Percentiles rank a stretch among this genome's conserved stretches.
phyloP scores from a whole-genome alignment of 2,888 invertebrate species.

The Catocala nupta region DNA sequence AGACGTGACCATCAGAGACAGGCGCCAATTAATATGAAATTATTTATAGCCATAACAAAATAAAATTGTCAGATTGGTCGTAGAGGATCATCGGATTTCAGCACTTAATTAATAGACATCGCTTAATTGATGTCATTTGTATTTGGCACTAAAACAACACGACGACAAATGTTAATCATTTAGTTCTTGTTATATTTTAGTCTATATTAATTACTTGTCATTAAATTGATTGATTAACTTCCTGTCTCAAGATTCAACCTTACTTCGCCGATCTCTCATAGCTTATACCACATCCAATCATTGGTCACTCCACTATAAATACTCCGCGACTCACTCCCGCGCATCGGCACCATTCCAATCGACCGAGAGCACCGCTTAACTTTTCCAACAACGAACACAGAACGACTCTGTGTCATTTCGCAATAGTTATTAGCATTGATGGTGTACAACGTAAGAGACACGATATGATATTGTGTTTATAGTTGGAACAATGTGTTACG shows the following conservation, averaged over 20 bases:
- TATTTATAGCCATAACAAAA: no score
- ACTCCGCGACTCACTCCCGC: constrained; percentile 71
- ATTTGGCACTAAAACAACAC: no score
- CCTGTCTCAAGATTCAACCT: neutral
- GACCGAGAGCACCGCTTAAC: constrained; percentile 29
- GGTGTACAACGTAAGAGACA: constrained; percentile 30
- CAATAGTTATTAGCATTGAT: constrained; percentile 36
- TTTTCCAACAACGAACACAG: constrained; percentile 54
- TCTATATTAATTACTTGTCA: neutral
- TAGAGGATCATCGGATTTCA: no score
- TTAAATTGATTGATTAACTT: neutral
- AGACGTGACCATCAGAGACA: no score
- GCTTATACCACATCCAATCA: constrained; percentile 46
- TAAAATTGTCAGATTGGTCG: no score
- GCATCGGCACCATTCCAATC: constrained; percentile 77
- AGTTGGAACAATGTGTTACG: constrained; percentile 31
- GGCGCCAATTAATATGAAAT: no score
- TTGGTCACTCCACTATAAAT: constrained; percentile 75
- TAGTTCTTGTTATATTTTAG: no score
- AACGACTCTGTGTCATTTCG: constrained; percentile 40
- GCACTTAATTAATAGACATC: no score
- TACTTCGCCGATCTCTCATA: constrained; percentile 19
- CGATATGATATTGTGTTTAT: constrained; percentile 38
- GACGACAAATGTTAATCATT: no score
- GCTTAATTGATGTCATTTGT: no score